Evolutionary conservation across 2,888 invertebrate species (phyloP), one percentile per base, ranked within the genome.

Genomic region (Scrobipalpa atriplicella): DNA sequence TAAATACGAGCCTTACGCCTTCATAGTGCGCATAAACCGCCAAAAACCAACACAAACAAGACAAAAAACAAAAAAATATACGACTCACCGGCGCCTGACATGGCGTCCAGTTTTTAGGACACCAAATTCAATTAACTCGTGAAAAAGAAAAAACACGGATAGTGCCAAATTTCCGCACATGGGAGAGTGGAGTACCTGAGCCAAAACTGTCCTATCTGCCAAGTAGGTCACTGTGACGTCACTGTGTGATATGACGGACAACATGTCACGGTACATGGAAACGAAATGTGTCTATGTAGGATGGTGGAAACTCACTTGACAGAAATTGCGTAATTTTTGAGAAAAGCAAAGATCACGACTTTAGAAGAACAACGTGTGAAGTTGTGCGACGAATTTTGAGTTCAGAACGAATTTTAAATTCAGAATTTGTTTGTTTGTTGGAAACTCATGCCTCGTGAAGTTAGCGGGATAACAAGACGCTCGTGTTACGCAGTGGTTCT

Each of bases 161-260:
- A 54, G 21, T 21, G 54, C 54, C 21, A 19, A 21, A 54, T 54
- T 18, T 21, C 54, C 10, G 21, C 54, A 54, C 54, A 54, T 54
- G 54, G 21, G 18, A 52, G 52, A 19, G 54, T 10, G 7, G 6
- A 19, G 18, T 21, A 58, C 58, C 58, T 58, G 58, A 29, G 58
- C 58, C 58, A 58, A 36, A 58, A 29, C 36, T 36, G 58, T 13
- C 18, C 3, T 9, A 19, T 6, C 7, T 29, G 58, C 58, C 58
- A 58, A 58, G 36, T 58, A 21, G 58, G 58, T 58, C 58, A 36
- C 29, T 58, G 58, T 36, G 58, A n/a, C 36, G 29, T 56, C 13
- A 56, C 19, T 5, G 52, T 9, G 7, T 16, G 52, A 29, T 19
- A 58, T 58, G 38, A 29, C 29, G 7, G 21, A 7, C 18, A 52